These are phyloP conservation scores for Clistopyga incitator DNA, from an alignment of 2,888 invertebrate species.

Conservation along the genomic window DNA sequence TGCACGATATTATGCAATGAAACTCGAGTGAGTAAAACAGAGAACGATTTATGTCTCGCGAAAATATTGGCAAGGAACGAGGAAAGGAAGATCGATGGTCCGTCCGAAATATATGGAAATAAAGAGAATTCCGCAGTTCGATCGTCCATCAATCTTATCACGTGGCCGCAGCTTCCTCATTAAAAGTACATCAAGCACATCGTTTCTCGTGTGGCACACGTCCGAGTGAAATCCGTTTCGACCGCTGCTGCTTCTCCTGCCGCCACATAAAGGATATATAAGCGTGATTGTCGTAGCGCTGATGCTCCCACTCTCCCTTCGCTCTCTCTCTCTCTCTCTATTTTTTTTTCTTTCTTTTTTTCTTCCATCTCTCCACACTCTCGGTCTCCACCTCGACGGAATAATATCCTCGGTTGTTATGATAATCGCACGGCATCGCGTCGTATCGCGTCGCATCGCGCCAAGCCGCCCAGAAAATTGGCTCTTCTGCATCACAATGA, in stretches of 20 bases:
- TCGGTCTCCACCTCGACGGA: constrained; percentile 74
- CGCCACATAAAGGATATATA: constrained; percentile 37
- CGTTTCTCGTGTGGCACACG: constrained; percentile 31
- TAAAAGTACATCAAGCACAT: constrained; percentile 82
- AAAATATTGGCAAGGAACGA: constrained; percentile 48
- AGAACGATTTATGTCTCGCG: background rate
- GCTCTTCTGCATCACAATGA: constrained; percentile 85
- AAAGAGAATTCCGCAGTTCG: constrained; percentile 71
- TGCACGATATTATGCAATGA: background rate
- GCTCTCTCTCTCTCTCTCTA: constrained; percentile 24
- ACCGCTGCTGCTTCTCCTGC: constrained; percentile 69
- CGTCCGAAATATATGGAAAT: constrained; percentile 63
- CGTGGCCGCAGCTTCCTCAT: constrained; percentile 79
- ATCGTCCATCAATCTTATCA: constrained; percentile 81
- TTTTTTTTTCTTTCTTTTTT: constrained; percentile 33
- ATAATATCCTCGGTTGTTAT: constrained; percentile 84
- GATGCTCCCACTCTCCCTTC: constrained; percentile 19
- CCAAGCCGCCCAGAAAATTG: constrained; percentile 84
- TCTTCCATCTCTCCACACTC: constrained; percentile 59
- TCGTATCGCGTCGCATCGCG: constrained; percentile 80
- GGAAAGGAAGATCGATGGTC: constrained; percentile 67
- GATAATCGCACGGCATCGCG: constrained; percentile 83
- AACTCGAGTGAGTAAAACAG: background rate
- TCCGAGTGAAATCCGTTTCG: constrained; percentile 50
- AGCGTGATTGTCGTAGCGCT: constrained; percentile 41